These are phyloP conservation scores for Apotomis betuletana DNA, from an alignment of 2,888 invertebrate species.

Conservation along the genomic window DNA sequence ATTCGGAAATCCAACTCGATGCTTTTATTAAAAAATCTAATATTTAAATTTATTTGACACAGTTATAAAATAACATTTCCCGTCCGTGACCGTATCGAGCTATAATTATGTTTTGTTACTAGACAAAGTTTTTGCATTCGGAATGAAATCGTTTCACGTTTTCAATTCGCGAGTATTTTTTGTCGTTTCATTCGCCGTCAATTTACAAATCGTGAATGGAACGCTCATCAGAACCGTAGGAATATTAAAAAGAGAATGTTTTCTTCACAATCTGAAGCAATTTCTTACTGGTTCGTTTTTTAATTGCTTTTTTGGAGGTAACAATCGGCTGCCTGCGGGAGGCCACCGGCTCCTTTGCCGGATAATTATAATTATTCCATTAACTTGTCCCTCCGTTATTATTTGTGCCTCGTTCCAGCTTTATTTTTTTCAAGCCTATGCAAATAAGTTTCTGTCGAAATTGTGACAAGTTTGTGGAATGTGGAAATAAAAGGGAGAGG, in stretches of 20 bases:
- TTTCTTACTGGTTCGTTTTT: constrained; percentile 71
- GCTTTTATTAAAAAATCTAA: constrained; percentile 14
- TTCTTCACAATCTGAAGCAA: constrained; percentile 66
- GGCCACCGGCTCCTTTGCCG: constrained; percentile 75
- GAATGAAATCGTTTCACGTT: constrained; percentile 55
- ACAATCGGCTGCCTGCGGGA: constrained; percentile 80
- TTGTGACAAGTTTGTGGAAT: too few relatives aligned
- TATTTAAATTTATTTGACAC: too few relatives aligned
- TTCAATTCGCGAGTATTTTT: constrained; percentile 65
- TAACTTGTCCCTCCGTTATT: constrained; percentile 77
- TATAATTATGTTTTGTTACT: constrained; percentile 28
- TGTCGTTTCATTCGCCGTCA: constrained; percentile 55
- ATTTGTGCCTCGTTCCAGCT: constrained; percentile 50
- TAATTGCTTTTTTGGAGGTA: constrained; percentile 79
- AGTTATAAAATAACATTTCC: too few relatives aligned
- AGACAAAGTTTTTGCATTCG: constrained; percentile 41
- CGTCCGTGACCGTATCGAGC: constrained; percentile 25
- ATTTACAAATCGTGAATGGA: constrained; percentile 66
- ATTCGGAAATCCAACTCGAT: constrained; percentile 15
- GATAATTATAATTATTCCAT: constrained; percentile 82
- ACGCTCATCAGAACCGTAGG: constrained; percentile 57
- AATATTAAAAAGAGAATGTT: constrained; percentile 58
- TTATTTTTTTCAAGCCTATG: constrained; percentile 36
- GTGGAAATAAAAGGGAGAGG: too few relatives aligned
- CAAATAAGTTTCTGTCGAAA: constrained; percentile 18